Percentiles rank a stretch among this genome's conserved stretches.
Conservation (phyloP, 2,888 invertebrate genomes). For the Argynnis bischoffii region DNA sequence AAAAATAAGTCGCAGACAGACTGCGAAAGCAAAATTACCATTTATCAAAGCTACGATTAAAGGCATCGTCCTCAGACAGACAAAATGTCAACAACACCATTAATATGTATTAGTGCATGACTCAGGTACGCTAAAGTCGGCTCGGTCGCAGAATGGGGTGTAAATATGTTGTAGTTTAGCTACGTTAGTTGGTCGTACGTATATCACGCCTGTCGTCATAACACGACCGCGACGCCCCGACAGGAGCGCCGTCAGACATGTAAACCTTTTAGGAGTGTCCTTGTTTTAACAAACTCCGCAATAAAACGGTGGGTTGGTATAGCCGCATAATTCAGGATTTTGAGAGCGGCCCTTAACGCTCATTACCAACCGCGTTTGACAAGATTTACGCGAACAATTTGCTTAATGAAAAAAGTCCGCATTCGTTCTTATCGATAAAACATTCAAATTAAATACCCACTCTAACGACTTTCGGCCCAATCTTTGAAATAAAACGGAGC, state of each 20-base stretch:
- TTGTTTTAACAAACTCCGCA: constrained; percentile 34
- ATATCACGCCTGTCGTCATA: constrained; percentile 52
- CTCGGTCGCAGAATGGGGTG: constrained; percentile 25
- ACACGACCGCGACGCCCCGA: constrained; percentile 57
- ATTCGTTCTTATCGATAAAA: constrained; percentile 47
- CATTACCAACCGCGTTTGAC: constrained; percentile 53
- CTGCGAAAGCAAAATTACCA: constrained; percentile 15
- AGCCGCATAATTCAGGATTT: constrained; percentile 36
- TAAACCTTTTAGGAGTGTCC: constrained; percentile 57
- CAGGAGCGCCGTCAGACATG: constrained; percentile 40
- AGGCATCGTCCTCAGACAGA: constrained; percentile 27
- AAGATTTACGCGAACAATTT: constrained; percentile 57
- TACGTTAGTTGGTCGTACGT: constrained; percentile 23
- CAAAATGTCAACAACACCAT: constrained; percentile 30
- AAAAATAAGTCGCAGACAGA: constrained; percentile 6
- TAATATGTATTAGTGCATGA: constrained; percentile 33
- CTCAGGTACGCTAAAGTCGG: constrained; percentile 29
- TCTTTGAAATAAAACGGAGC: constrained; percentile 48
- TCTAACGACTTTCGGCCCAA: constrained; percentile 57
- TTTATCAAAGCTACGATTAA: constrained; percentile 24
- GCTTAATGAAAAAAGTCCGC: constrained; percentile 46
- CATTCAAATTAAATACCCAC: constrained; percentile 63
- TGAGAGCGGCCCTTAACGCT: constrained; percentile 37
- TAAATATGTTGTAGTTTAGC: constrained; percentile 17
- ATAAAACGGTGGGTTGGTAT: constrained; percentile 6